A percentile compares a stretch with the other conserved stretches of the same genome.
phyloP scores from a whole-genome alignment of 2,888 invertebrate species.

The Diachrysia chrysitis region DNA sequence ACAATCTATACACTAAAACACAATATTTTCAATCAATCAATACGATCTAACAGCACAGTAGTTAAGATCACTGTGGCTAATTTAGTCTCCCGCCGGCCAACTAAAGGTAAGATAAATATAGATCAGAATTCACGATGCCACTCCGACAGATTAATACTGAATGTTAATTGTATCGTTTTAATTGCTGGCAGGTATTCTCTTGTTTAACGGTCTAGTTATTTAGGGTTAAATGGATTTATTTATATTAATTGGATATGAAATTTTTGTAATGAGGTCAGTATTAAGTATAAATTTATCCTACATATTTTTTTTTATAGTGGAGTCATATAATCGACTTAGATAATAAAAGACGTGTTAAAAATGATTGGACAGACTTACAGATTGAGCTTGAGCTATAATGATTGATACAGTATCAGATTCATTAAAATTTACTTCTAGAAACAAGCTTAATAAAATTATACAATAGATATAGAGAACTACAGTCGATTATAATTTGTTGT shows the following conservation, averaged over 20 bases:
- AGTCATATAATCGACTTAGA: too few species aligned
- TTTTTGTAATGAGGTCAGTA: background rate
- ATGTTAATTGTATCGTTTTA: conserved; percentile 19
- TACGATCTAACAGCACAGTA: background rate
- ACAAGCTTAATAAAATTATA: too few species aligned
- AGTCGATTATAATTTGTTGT: too few species aligned
- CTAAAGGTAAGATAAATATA: conserved; percentile 43
- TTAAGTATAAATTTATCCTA: background rate
- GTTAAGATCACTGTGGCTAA: conserved; percentile 26
- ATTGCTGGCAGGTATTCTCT: conserved; percentile 27
- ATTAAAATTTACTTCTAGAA: too few species aligned
- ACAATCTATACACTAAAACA: background rate
- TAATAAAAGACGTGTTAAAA: too few species aligned
- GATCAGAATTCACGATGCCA: conserved; percentile 29
- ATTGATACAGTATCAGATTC: too few species aligned
- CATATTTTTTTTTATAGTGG: too few species aligned
- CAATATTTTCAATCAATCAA: background rate
- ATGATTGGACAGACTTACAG: too few species aligned
- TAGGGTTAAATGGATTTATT: background rate
- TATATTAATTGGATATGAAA: background rate
- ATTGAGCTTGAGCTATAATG: too few species aligned
- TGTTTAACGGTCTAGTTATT: background rate
- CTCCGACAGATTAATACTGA: conserved; percentile 21
- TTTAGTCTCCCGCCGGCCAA: conserved; percentile 13
- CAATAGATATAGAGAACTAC: too few species aligned